Conservation (phyloP, 2,888 invertebrate genomes). For the Nephrotoma appendiculata region DNA sequence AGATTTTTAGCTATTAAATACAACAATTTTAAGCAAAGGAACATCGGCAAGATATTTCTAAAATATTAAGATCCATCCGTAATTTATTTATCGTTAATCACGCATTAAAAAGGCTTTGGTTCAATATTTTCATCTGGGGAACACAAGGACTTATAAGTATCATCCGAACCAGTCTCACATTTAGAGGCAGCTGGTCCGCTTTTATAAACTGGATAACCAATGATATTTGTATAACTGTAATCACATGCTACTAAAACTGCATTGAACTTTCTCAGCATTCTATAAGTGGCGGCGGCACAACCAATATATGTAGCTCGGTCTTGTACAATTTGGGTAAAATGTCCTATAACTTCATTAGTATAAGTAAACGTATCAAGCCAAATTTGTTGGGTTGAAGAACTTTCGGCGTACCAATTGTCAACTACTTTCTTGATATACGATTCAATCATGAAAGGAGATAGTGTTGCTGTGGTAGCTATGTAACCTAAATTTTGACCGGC, state of each 20-base stretch:
- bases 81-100: too few relatives aligned
- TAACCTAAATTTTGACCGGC: slow-evolving; percentile 8
- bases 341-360: slow-evolving; percentile 6
- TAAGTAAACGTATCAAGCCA: neutral
- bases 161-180: slow-evolving; percentile 3
- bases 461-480: neutral
- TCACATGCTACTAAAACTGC: slow-evolving; percentile 7
- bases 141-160: neutral
- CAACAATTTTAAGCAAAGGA: too few relatives aligned
- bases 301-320: slow-evolving; percentile 8
- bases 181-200: slow-evolving; percentile 4
- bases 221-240: slow-evolving; percentile 9
- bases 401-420: neutral
- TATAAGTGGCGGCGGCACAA: slow-evolving; percentile 5
- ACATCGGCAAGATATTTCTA: too few relatives aligned
- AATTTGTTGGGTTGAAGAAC: neutral
- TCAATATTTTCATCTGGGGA: neutral
- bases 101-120: neutral
- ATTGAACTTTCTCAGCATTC: neutral
- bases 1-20: too few relatives aligned
- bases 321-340: slow-evolving; percentile 8
- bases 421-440: neutral
- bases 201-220: slow-evolving; percentile 2
- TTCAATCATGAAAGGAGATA: neutral
- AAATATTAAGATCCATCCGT: too few relatives aligned